Conservation (phyloP, 2,888 invertebrate genomes). For the Mechanitis messenoides region DNA sequence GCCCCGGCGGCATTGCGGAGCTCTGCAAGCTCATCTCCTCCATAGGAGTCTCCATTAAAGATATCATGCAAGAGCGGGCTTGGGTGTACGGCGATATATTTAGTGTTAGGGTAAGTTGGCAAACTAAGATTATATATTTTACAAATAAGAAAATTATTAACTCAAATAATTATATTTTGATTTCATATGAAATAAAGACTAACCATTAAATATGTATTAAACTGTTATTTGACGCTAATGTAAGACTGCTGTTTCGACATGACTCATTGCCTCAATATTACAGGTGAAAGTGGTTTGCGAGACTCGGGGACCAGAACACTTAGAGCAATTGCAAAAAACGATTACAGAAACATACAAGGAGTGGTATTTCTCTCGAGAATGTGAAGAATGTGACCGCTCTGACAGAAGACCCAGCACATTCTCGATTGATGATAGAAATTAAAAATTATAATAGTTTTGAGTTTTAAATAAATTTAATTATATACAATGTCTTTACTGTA, state of each 20-base stretch:
- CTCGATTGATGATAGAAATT: conserved; percentile 51
- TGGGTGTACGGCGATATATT: conserved; percentile 95
- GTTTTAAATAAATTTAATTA: neutral
- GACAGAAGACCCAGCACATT: conserved; percentile 42
- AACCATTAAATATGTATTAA: too few species aligned
- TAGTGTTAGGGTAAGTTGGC: conserved; percentile 57
- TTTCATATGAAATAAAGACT: too few species aligned
- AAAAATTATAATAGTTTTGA: conserved; percentile 3
- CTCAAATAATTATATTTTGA: too few species aligned
- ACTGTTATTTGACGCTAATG: neutral
- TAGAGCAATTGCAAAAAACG: conserved; percentile 58
- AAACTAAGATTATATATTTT: neutral
- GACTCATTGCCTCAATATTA: conserved; percentile 14
- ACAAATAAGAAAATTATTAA: neutral
- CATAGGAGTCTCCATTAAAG: conserved; percentile 93
- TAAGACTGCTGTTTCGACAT: neutral
- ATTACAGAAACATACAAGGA: conserved; percentile 79
- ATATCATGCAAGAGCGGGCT: conserved; percentile 96
- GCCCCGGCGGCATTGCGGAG: conserved; percentile 92
- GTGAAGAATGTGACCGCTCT: conserved; percentile 36
- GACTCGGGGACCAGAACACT: conserved; percentile 88
- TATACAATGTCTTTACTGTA: too few species aligned
- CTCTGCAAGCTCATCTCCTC: conserved; percentile 85
- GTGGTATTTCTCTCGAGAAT: conserved; percentile 57
- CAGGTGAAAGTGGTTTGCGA: conserved; percentile 94